These are phyloP conservation scores for Pyrgilauda ruficollis DNA, from an alignment of 2,113 vertebrate genomes.

Conservation along the genomic window DNA sequence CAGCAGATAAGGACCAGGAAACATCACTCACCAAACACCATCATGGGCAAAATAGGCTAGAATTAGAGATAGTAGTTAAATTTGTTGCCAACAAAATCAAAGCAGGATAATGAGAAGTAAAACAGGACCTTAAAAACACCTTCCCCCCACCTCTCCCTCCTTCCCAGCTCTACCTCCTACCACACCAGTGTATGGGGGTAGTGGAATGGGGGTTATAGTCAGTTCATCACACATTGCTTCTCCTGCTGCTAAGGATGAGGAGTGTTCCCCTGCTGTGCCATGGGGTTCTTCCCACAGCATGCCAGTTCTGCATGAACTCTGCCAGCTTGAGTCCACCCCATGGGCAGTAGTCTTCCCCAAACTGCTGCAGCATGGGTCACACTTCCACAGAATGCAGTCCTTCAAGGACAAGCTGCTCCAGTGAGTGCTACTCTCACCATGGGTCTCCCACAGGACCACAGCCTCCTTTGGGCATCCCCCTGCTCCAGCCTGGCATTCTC, in stretches of 20 bases:
- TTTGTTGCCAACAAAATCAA: not conserved
- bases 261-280: not conserved
- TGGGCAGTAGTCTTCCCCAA: not conserved
- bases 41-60: not conserved
- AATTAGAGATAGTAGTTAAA: not conserved
- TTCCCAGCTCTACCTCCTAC: not conserved
- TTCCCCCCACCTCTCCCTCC: accelerated
- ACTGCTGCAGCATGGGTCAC: not conserved
- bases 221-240: not conserved
- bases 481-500: not conserved
- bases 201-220: no score
- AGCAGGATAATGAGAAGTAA: not conserved
- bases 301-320: not conserved
- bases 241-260: not conserved
- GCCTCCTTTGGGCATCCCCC: not conserved
- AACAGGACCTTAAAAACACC: not conserved
- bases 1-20: not conserved
- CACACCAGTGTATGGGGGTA: not conserved
- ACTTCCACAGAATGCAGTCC: not conserved
- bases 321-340: not conserved
- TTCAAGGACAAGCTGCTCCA: not conserved
- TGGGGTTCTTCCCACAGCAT: not conserved
- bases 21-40: not conserved
- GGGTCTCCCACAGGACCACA: not conserved
- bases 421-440: not conserved